Evolutionary conservation across 2,888 invertebrate genomes (phyloP).

Genomic region (Dyspetes luteomarginatus): DNA sequence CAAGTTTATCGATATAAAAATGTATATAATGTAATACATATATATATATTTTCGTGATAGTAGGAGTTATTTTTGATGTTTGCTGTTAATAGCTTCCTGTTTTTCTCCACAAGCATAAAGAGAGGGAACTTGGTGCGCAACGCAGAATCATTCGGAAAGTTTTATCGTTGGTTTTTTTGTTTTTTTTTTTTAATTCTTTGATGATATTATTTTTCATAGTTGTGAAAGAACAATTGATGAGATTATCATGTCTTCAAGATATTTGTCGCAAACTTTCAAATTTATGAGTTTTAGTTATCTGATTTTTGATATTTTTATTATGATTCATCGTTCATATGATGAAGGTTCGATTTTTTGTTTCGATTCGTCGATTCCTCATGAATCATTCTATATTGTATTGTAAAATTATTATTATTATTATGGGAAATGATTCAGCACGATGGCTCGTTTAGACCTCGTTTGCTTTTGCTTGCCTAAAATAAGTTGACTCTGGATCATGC

Average conservation of each 20-base stretch:
- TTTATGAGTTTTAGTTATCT: too few species aligned
- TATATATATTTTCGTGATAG: background rate
- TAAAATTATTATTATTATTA: background rate
- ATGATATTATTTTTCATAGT: too few species aligned
- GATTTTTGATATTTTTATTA: too few species aligned
- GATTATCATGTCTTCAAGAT: too few species aligned
- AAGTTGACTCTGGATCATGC: background rate
- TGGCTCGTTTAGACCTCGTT: background rate
- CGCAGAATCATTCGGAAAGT: background rate
- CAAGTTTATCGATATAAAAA: background rate
- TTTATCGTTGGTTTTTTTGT: background rate
- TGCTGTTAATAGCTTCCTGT: background rate
- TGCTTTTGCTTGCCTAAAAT: background rate
- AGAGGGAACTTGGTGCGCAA: background rate
- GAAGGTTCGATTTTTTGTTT: background rate
- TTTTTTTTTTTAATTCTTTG: background rate
- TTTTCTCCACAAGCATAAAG: background rate
- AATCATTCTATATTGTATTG: background rate
- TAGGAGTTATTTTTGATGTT: background rate
- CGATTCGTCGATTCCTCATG: background rate
- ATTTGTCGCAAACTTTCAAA: too few species aligned
- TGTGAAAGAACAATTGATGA: too few species aligned
- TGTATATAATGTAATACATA: background rate
- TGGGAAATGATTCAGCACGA: background rate
- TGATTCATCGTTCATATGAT: too few species aligned